phyloP scores from a whole-genome alignment of 2,113 vertebrate species.

The Lepisosteus osseus region DNA sequence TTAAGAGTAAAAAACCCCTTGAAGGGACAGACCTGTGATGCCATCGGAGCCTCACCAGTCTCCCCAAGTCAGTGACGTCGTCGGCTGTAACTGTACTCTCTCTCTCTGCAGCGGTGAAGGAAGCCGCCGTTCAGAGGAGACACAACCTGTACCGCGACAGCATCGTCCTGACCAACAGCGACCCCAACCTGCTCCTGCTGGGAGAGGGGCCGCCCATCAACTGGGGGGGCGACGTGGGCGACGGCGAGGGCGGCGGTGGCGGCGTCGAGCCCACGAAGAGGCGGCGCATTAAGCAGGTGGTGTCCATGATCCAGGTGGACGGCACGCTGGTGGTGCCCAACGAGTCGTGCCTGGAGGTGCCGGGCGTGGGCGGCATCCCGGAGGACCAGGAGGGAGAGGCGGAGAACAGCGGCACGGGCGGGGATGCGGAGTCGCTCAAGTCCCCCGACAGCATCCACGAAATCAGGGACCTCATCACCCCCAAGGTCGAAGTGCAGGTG shows the following conservation, averaged over 20 bases:
- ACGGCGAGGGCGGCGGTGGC: slow-evolving; percentile 25
- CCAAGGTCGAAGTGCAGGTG: slow-evolving; percentile 46
- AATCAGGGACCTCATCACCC: slow-evolving; percentile 69
- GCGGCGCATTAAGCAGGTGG: slow-evolving; percentile 78
- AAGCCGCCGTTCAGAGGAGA: slow-evolving; percentile 86
- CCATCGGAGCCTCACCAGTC: too few relatives aligned
- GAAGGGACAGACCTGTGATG: too few relatives aligned
- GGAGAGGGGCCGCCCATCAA: slow-evolving; percentile 71
- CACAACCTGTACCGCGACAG: slow-evolving; percentile 96
- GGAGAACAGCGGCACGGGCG: not conserved
- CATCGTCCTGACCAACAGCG: slow-evolving; percentile 86
- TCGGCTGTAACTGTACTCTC: not conserved
- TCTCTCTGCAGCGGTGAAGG: slow-evolving; percentile 81
- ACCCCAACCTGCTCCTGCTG: slow-evolving; percentile 88
- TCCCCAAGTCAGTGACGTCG: not conserved
- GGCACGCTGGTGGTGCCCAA: slow-evolving; percentile 65
- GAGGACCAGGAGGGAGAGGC: slow-evolving; percentile 45
- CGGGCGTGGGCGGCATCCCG: slow-evolving; percentile 65
- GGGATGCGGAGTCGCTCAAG: not conserved
- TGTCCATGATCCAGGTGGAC: slow-evolving; percentile 86
- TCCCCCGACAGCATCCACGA: slow-evolving; percentile 62
- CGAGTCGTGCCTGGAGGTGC: slow-evolving; percentile 61
- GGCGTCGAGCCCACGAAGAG: slow-evolving; percentile 37
- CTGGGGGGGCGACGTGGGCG: slow-evolving; percentile 61
- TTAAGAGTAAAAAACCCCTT: too few relatives aligned